Base-by-base conservation (phyloP, 2,113 vertebrate genomes). In the Microtus ochrogaster region DNA sequence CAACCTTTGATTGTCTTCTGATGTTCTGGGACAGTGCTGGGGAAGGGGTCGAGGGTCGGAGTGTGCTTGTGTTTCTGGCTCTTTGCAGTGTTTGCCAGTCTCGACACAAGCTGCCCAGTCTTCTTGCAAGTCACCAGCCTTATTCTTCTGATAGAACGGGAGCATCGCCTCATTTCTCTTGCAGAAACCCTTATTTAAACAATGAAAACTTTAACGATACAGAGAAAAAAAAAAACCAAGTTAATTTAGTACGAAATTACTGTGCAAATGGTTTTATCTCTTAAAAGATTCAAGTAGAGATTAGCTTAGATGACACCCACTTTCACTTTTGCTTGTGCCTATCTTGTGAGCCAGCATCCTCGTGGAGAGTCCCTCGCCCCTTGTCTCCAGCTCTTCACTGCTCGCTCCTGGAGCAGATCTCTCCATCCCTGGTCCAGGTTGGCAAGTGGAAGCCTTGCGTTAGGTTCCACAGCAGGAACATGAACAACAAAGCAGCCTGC, bases 291-390 rank as follows among this genome's bases (percentile, higher is more conserved):
- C 83, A 96, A 95, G 78, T 87, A 92, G 92, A 94, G 94, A 97
- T 96, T 96, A 96, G 90, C 82, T 96, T 97, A 96, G 95, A 89
- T 95, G 96, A 94, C 95, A 96, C 61, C 16, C 85, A 92, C 96
- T 91, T 91, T 92, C 95, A 91, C 91, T 97, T 95, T 90, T 96
- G 63, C 81, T 91, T 61, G 36, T 96, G 93, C 26, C 11, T 92
- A 5, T 96, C 92, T 83, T 52, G 22, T 52, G 92, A 83, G 39
- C 11, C 4, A 19, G 26, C 24, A 44, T 82, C 90, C 1, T 47
- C 76, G 81, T 74, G 66, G 82, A 92, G 79, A 93, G 87, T n/a
- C 58, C 89, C 95, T 52, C 76, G n/a, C 74, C 49, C 65, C 30
- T 94, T 94, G 73, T 61, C 41, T 79, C 74, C 24, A 61, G 79